Conservation (phyloP, 1,140 invertebrate genomes). For the Drosophila sulfurigaster region DNA sequence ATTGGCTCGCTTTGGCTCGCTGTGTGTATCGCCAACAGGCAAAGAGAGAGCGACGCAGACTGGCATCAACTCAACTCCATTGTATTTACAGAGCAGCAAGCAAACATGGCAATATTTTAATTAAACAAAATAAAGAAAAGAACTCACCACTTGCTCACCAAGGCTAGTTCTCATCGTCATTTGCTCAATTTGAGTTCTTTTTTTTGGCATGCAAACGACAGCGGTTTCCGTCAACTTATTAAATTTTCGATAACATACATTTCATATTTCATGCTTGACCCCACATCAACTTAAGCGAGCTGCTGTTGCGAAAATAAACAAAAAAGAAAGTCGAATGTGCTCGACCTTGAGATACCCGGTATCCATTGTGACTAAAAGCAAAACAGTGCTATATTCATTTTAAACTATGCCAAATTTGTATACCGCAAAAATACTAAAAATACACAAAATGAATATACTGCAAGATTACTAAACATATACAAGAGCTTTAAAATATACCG, state of each 20-base stretch:
- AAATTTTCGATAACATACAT: slow-evolving; percentile 42
- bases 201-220: slow-evolving; percentile 20
- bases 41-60: too few relatives aligned
- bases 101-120: slow-evolving; percentile 38
- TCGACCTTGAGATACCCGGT: too few relatives aligned
- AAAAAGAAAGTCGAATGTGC: too few relatives aligned
- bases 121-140: slow-evolving; percentile 36
- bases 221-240: slow-evolving; percentile 16
- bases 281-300: neutral
- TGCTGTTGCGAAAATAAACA: neutral
- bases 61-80: too few relatives aligned
- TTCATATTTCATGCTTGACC: slow-evolving; percentile 12
- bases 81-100: neutral
- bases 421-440: too few relatives aligned
- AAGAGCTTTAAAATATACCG: too few relatives aligned
- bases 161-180: neutral
- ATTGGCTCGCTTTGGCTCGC: slow-evolving; percentile 29
- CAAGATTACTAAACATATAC: too few relatives aligned
- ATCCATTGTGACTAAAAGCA: too few relatives aligned
- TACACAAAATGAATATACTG: too few relatives aligned
- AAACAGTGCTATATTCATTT: too few relatives aligned
- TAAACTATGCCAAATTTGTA: too few relatives aligned
- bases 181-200: neutral
- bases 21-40: slow-evolving; percentile 11
- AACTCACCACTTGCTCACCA: neutral